Evolutionary conservation across 2,113 vertebrate genomes (phyloP).

Genomic region (Caracal caracal): DNA sequence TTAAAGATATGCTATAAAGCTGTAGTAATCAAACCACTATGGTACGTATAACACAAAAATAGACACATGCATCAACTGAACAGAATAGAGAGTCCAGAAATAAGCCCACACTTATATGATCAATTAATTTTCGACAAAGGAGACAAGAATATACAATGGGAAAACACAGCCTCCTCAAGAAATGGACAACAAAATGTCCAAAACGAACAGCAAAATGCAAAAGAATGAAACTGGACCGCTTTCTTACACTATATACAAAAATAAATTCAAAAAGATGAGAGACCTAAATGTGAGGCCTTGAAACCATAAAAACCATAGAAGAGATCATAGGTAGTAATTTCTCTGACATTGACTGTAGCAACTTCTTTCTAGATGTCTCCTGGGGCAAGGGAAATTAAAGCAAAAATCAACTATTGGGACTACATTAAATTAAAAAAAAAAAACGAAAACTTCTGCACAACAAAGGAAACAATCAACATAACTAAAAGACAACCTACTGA

Average conservation of each 20-base stretch:
- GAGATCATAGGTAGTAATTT: not conserved
- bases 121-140: not conserved
- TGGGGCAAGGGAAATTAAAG: not conserved
- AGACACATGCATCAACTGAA: not conserved
- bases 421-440: not conserved
- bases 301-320: not conserved
- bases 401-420: not conserved
- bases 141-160: not conserved
- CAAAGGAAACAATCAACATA: not conserved
- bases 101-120: not conserved
- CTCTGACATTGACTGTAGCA: not conserved
- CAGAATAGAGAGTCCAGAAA: not conserved
- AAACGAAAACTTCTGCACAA: not conserved
- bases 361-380: not conserved
- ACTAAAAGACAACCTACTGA: not conserved
- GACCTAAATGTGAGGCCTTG: not conserved
- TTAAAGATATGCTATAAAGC: not conserved
- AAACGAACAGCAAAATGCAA: not conserved
- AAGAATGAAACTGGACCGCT: not conserved
- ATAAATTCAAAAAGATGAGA: not conserved
- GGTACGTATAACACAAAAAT: not conserved
- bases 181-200: no score
- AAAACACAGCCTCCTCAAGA: not conserved
- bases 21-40: not conserved
- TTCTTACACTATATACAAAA: not conserved